Evolutionary conservation across 2,888 invertebrate genomes (phyloP).

Genomic region (Tridacna crocea): DNA sequence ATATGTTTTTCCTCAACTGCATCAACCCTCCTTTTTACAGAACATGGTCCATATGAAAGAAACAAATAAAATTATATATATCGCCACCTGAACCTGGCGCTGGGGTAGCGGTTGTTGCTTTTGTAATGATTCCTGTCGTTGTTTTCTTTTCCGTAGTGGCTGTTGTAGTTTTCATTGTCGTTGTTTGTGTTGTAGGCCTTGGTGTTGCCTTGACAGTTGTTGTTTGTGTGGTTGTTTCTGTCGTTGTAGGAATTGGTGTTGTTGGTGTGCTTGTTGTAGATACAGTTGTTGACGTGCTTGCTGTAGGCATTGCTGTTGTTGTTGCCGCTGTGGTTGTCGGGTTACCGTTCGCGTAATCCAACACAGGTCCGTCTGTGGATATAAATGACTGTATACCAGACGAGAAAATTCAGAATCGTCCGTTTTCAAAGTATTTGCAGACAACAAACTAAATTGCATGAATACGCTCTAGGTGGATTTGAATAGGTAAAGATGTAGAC

Average conservation of each 20-base stretch:
- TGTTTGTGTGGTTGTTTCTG: neutral
- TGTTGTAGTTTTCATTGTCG: neutral
- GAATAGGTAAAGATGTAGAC: too few species aligned
- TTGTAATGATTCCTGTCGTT: neutral
- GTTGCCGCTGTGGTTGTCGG: neutral
- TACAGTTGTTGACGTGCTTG: neutral
- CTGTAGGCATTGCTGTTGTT: constrained; percentile 3
- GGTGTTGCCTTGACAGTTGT: neutral
- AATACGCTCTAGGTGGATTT: too few species aligned
- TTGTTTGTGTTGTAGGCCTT: neutral
- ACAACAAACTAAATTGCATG: too few species aligned
- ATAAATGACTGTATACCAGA: neutral
- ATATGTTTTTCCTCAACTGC: too few species aligned
- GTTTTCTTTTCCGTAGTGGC: neutral
- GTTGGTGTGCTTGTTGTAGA: neutral
- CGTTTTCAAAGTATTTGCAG: neutral
- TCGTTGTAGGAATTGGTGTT: neutral
- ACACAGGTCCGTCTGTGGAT: neutral
- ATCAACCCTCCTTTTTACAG: too few species aligned
- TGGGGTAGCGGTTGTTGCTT: neutral
- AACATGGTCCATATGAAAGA: too few species aligned
- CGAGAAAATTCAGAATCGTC: neutral
- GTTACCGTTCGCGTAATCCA: constrained; percentile 5
- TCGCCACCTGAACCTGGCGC: too few species aligned
- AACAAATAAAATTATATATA: too few species aligned